Base-by-base conservation (phyloP, 1,140 invertebrate species). In the Harpegnathos saltator region DNA sequence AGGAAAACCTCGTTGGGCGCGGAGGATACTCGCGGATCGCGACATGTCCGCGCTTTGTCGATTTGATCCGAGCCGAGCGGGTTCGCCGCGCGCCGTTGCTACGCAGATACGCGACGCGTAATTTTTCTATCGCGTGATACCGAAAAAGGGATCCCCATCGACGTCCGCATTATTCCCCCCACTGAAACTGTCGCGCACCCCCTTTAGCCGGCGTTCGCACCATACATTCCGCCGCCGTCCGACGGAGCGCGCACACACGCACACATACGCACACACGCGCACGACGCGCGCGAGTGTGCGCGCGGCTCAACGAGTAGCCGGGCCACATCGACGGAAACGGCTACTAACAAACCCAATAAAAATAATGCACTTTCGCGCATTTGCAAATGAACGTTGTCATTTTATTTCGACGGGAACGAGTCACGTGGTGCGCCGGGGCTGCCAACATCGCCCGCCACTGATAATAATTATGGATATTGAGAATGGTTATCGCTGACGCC, bases 391-490 rank as follows among this genome's bases (percentile, higher is more conserved):
- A 92, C 89, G 86, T 90, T 91, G 86, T 91, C 90, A 90, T 92
- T 92, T 91, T 87, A 91, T 92, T 91, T 88, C 83, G 84, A 88
- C 80, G 84, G 75, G 75, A 81, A 87, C 71, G 87, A 86, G 89
- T 86, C 80, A 72, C 89, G 78, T 84, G 89, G 87, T 56, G 63
- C 87, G 68, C 50, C 62, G 65, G 68, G 86, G 81, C 84, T 90
- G 90, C 81, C 89, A 91, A 83, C 82, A 58, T 61, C 81, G 73
- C 33, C 84, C 84, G 72, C 73, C 75, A 54, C 83, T 91, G 88
- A 91, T 90, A 89, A 91, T 91, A 92, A 92, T 92, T 92, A 91
- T 91, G 91, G 91, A 91, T 91, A 92, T 92, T 87, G 91, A 92
- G 91, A 91, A 91, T 91, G 90, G 88, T 89, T 88, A 91, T 92